Percentiles rank a stretch among this genome's conserved stretches.
Conservation (phyloP, 2,888 invertebrate species). For the Gymnosoma rotundatum region DNA sequence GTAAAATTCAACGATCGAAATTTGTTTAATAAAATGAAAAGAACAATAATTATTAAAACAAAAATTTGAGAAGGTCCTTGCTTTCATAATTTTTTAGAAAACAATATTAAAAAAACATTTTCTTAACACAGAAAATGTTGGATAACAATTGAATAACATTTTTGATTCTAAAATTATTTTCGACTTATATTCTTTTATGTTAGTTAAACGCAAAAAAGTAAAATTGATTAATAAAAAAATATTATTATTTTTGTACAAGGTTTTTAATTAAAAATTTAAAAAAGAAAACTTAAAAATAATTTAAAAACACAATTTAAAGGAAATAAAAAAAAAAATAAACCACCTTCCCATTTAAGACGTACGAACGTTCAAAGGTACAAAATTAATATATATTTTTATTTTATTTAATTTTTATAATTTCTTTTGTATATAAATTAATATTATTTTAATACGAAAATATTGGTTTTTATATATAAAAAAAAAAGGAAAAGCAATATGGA, state of each 20-base stretch:
- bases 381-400: slow-evolving; percentile 56
- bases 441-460: slow-evolving; percentile 31
- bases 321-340: slow-evolving; percentile 52
- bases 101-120: slow-evolving; percentile 51
- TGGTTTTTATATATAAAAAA: slow-evolving; percentile 1
- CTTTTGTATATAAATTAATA: no score
- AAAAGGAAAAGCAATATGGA: slow-evolving; percentile 34
- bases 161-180: slow-evolving; percentile 28
- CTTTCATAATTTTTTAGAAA: slow-evolving; percentile 72
- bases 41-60: slow-evolving; percentile 64
- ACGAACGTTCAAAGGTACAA: slow-evolving; percentile 62
- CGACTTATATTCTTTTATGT: slow-evolving; percentile 20
- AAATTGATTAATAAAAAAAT: slow-evolving; percentile 43
- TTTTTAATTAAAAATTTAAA: slow-evolving; percentile 46
- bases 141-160: slow-evolving; percentile 46
- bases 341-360: slow-evolving; percentile 71
- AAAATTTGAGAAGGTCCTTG: slow-evolving; percentile 82
- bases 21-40: slow-evolving; percentile 38
- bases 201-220: slow-evolving; percentile 36
- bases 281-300: slow-evolving; percentile 4
- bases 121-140: slow-evolving; percentile 62
- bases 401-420: slow-evolving; percentile 16
- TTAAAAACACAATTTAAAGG: slow-evolving; percentile 9
- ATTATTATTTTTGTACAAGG: slow-evolving; percentile 62
- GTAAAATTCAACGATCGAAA: slow-evolving; percentile 26